Base-by-base conservation (phyloP, 2,113 vertebrate species). In the Oplegnathus fasciatus region DNA sequence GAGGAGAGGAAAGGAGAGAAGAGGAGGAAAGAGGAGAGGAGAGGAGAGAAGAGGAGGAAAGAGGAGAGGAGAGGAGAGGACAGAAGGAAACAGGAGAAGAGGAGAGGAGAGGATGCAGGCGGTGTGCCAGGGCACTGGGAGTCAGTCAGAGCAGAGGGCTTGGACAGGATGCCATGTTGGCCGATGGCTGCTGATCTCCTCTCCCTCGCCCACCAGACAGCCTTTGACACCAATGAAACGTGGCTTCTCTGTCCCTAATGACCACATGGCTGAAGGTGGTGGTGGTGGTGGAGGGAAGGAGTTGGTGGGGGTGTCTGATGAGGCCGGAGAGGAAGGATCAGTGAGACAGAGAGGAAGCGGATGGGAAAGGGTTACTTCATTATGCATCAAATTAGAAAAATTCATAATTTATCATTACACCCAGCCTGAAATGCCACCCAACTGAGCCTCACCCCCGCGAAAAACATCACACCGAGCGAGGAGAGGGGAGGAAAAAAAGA, bases 351-450 rank as follows among this genome's bases (percentile, higher is more conserved):
- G 84, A 92, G 88, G 92, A 93, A 94, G 90, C 96, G 96, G 97
- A 96, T 96, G 94, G 94, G 95, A 97, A 97, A 93, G 97, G 96
- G 97, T 98, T 97, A 98, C 96, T 97, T 97, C 96, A 97, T 97
- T 98, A 98, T 97, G 97, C 97, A 96, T 96, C 96, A 98, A 97
- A 99, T 98, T 98, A 98, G 96, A 97, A 97, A 92, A 97, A 98
- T 97, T 97, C 96, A 98, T 98, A 97, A 98, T 98, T 98, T 98
- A 99, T 98, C 98, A 98, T 98, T 97, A 98, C 97, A 98, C 96
- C 97, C 96, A 98, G 97, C 96, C 88, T 92, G 95, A 98, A 98
- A 99, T 98, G 97, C 97, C 98, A 98, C 97, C 97, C 97, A 97
- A 97, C 97, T 97, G 97, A 97, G 98, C 96, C 96, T 96, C 96